These are phyloP conservation scores for Epinephelus awoara DNA, from an alignment of 2,797 vertebrate genomes.

Conservation along the genomic window DNA sequence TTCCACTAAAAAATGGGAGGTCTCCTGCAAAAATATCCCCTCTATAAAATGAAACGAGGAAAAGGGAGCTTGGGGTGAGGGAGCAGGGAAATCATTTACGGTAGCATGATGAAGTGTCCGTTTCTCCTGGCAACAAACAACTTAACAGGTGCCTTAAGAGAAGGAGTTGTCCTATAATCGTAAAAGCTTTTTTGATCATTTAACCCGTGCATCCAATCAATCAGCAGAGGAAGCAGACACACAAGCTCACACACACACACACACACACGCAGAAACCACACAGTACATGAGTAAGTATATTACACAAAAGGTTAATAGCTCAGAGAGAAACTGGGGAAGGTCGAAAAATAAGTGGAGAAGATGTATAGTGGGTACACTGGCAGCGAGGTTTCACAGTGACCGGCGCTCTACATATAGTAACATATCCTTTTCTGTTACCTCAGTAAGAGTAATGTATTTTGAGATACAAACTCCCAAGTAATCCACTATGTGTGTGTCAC, in stretches of 20 bases:
- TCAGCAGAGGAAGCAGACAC: constrained; percentile 64
- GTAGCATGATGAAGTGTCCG: constrained; percentile 70
- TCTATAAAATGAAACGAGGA: constrained; percentile 68
- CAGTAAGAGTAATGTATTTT: constrained; percentile 11
- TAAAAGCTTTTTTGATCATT: constrained; percentile 83
- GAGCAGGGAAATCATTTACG: constrained; percentile 75
- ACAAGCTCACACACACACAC: constrained; percentile 30
- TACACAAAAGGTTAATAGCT: constrained; percentile 61
- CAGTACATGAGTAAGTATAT: constrained; percentile 30
- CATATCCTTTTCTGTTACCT: constrained; percentile 1
- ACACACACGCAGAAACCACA: constrained; percentile 21
- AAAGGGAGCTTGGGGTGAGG: constrained; percentile 70
- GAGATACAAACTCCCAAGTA: neutral
- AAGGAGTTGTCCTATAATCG: constrained; percentile 75
- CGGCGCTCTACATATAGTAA: constrained; percentile 4
- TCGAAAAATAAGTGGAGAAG: constrained; percentile 49
- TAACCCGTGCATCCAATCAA: constrained; percentile 76
- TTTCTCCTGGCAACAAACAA: constrained; percentile 74
- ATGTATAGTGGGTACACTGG: constrained; percentile 28
- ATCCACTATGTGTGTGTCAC: neutral
- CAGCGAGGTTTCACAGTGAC: constrained; percentile 15
- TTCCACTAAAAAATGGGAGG: constrained; percentile 52
- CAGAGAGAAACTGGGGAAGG: constrained; percentile 37
- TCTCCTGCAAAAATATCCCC: constrained; percentile 65
- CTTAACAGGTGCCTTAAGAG: constrained; percentile 75